Base-by-base conservation (phyloP, 92 coral and sea anemone species). In the Actinostola sp. region DNA sequence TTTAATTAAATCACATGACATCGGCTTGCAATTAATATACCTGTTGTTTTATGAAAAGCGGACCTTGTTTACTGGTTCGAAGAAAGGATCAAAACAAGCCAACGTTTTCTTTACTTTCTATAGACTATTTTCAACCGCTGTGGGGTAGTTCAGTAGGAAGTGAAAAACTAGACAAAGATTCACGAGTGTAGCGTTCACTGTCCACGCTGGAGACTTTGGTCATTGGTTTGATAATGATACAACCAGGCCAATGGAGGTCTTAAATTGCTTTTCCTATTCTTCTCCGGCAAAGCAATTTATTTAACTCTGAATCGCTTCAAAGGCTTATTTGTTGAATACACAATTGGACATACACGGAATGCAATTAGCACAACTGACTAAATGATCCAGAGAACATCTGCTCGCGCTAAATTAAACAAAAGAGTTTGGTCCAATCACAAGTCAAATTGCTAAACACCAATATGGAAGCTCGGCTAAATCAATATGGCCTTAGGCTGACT, bases 261-360 rank as follows among this genome's bases (percentile, higher is more conserved):
- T 74, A 74, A 86, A 78, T 89, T 71, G 80, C 63, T 49, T 75
- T 89, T 76, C 80, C 73, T 77, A 32, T 82, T 80, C 76, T 75
- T 73, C 76, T 63, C 46, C 79, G 49, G 67, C 88, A 80, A 89
- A 72, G 95, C 95, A 87, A 83, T 90, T 85, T 84, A 87, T 87
- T 83, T 80, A 74, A 69, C 90, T 72, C 77, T 76, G 97, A 87
- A 80, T 84, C 81, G 81, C 89, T 83, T 90, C 88, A 83, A 87
- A 89, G 84, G 82, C 74, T 87, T 92, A 83, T 79, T 90, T 90
- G 85, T 76, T 87, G 63, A 45, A 56, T 50, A 80, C 70, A 89
- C 92, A 88, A 90, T 90, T 90, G 97, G 84, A 71, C 59, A 92
- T 79, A 90, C 83, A 75, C 84, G 92, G 92, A 87, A 87, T 87